These are phyloP conservation scores for Raphicerus campestris DNA, from an alignment of 2,113 vertebrate species.

Conservation along the genomic window DNA sequence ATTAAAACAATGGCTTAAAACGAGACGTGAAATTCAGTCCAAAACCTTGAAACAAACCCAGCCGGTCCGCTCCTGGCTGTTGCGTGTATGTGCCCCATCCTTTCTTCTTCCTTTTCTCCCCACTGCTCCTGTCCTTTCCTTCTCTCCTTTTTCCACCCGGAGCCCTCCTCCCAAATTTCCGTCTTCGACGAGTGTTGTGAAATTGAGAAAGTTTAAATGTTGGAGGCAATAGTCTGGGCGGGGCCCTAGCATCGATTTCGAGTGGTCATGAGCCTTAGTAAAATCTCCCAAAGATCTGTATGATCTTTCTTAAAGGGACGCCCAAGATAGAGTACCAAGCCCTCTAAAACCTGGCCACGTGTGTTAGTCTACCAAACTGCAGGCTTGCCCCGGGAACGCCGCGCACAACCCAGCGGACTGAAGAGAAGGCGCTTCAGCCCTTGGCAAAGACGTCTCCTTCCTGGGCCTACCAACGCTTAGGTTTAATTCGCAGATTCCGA, in stretches of 20 bases:
- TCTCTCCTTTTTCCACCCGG: neutral
- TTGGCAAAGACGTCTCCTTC: neutral
- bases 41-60: neutral
- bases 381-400: neutral
- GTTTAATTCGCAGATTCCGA: neutral
- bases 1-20: neutral
- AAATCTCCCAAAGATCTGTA: neutral
- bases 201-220: neutral
- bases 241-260: neutral
- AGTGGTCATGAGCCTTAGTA: neutral
- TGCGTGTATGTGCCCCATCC: neutral
- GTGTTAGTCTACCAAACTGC: neutral
- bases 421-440: neutral
- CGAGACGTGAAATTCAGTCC: neutral
- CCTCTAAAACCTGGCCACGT: neutral
- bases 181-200: neutral
- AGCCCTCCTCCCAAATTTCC: neutral
- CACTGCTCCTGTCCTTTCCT: neutral
- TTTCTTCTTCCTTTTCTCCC: neutral
- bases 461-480: neutral
- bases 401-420: accelerated
- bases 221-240: neutral
- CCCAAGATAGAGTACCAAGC: neutral
- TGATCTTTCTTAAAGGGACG: neutral
- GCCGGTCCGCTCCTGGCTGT: neutral